Conservation (phyloP, 2,113 vertebrate species). For the Notiomystis cincta region DNA sequence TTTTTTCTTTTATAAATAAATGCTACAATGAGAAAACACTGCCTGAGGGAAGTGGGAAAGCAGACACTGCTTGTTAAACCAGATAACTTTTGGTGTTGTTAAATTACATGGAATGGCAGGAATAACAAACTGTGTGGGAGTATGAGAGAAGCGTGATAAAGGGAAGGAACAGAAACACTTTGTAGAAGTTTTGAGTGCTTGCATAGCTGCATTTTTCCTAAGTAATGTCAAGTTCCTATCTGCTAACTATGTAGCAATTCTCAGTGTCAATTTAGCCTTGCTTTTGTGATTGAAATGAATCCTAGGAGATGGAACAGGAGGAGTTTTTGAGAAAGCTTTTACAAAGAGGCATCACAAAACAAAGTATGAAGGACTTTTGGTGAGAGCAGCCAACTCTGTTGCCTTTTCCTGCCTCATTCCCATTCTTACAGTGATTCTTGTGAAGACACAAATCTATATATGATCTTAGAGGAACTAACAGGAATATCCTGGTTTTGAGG, state of each 20-base stretch:
- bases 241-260: not conserved
- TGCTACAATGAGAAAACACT: rapidly evolving
- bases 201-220: not conserved
- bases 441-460: rapidly evolving
- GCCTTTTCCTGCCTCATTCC: not conserved
- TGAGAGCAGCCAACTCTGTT: not conserved
- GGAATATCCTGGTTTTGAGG: not conserved
- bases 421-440: rapidly evolving
- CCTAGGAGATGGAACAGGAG: not conserved
- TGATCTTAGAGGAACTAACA: not conserved
- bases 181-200: not conserved
- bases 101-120: not conserved
- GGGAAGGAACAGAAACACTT: not conserved
- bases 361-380: not conserved
- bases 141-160: not conserved
- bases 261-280: not conserved
- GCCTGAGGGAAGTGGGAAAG: not conserved
- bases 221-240: not conserved
- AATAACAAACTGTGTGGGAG: not conserved
- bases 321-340: not conserved
- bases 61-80: not conserved
- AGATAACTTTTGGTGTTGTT: not conserved
- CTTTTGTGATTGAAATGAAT: not conserved
- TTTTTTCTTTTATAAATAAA: not conserved
- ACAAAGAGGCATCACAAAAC: not conserved